Conservation (phyloP, 2,113 vertebrate genomes). For the Edolisoma coerulescens region DNA sequence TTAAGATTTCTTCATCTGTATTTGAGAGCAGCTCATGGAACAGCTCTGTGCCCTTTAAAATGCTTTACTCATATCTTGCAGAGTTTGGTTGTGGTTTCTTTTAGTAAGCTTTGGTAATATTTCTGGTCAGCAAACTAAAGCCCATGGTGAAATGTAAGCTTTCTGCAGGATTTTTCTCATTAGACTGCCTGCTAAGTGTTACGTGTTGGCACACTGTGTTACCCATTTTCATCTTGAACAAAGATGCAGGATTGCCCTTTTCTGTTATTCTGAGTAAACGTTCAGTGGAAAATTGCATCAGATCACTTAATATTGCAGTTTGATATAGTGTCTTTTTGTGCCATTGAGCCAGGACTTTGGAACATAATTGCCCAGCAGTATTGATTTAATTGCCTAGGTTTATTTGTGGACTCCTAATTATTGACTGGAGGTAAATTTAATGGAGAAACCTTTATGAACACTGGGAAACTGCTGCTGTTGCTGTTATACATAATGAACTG, state of each 20-base stretch:
- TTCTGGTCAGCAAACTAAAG: not conserved
- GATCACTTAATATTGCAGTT: slow-evolving; percentile 81
- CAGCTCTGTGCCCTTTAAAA: not conserved
- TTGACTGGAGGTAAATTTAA: slow-evolving; percentile 99
- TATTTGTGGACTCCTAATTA: slow-evolving; percentile 99
- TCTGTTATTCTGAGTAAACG: slow-evolving; percentile 45
- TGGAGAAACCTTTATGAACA: slow-evolving; percentile 95
- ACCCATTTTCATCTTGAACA: not conserved
- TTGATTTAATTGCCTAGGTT: slow-evolving; percentile 99
- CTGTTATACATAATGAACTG: slow-evolving; percentile 90
- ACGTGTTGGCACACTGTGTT: not conserved
- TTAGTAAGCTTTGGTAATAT: not conserved
- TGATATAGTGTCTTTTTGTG: slow-evolving; percentile 91
- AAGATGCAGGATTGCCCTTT: not conserved
- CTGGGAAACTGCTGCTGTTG: slow-evolving; percentile 87
- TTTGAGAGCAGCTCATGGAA: not conserved
- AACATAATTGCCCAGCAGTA: slow-evolving; percentile 85
- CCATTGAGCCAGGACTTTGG: slow-evolving; percentile 83
- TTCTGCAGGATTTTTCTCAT: not conserved
- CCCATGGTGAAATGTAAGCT: not conserved
- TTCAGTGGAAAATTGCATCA: slow-evolving; percentile 62
- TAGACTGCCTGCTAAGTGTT: not conserved
- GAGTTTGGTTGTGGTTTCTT: not conserved
- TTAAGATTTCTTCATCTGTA: not conserved
- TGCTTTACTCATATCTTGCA: not conserved